Base-by-base conservation (phyloP, 2,113 vertebrate species). In the Macquaria ambigua region DNA sequence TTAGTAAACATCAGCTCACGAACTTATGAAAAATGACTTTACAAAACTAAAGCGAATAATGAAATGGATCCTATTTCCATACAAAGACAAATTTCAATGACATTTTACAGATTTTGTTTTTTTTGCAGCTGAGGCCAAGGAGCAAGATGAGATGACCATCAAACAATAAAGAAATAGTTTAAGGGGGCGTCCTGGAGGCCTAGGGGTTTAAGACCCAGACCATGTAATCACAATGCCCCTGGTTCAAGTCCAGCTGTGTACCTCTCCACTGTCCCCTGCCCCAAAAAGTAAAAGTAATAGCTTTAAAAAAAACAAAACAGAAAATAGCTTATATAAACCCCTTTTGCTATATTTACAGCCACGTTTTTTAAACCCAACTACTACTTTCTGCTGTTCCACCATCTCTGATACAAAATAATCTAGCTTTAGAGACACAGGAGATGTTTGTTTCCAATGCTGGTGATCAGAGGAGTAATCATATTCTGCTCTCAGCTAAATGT, bases 361-460 rank as follows among this genome's bases (percentile, higher is more conserved):
- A 16, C 16, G 23, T 46, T 15, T 56, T 55, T 10, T 64, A 20
- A 73, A 25, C 31, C 52, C 31, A n/a, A 41, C 48, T 20, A 6
- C 37, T 34, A 50, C 67, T 31, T 31, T 31, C 37, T 73, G 59
- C 48, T 73, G 18, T 25, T 53, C 34, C 20, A 25, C 48, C 66
- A 66, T 67, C 41, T 82, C 34, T 43, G 28, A 77, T 77, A 12
- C 58, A 48, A 75, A 23, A 12, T 1, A 67, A 43, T 69, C 63
- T 10, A 64, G 18, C 52, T 79, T 68, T 8, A 68, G 43, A 74
- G 25, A 62, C 74, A 63, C 56, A n/a, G 14, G 39, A 23, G 34
- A 50, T 43, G 31, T 66, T 48, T 58, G 67, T 73, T 58, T 74
- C 16, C 58, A 58, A 52, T 52, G 5, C 53, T 12, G 12, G 5